A percentile compares a stretch with the other conserved stretches of the same genome.
These are phyloP conservation scores for Hydropsyche tenuis DNA, from an alignment of 1,140 invertebrate species.

Conservation along the genomic window DNA sequence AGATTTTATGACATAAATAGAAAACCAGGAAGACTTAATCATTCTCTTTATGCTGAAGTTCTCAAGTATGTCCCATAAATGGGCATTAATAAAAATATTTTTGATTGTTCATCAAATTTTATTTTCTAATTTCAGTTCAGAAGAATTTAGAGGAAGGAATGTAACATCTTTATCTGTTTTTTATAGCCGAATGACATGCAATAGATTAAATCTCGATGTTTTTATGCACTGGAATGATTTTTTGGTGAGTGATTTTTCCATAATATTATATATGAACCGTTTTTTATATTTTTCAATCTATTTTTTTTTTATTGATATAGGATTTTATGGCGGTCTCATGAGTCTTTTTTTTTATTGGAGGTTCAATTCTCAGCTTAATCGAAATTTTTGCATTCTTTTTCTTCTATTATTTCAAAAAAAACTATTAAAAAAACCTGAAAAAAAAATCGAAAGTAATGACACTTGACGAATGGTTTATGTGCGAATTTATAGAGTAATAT, in stretches of 20 bases:
- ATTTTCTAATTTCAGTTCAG: background rate
- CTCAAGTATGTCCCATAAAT: background rate
- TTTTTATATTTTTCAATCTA: background rate
- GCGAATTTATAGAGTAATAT: background rate
- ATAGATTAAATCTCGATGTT: background rate
- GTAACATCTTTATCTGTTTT: slow-evolving; percentile 5
- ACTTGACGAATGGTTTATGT: background rate
- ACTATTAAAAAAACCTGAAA: background rate
- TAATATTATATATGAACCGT: no score
- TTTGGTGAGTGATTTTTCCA: slow-evolving; percentile 6
- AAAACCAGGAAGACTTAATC: background rate
- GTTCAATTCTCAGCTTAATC: slow-evolving; percentile 13
- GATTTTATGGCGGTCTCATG: slow-evolving; percentile 11
- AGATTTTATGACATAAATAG: background rate
- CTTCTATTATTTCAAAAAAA: background rate
- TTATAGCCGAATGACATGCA: background rate
- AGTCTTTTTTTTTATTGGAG: slow-evolving; percentile 1
- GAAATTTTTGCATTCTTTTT: slow-evolving; percentile 4
- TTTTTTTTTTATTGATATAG: background rate
- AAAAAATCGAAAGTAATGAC: background rate
- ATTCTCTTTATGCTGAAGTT: background rate
- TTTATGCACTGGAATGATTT: slow-evolving; percentile 26
- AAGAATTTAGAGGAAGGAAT: background rate
- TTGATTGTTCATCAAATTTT: background rate
- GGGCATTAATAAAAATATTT: no score